phyloP scores from a whole-genome alignment of 2,113 vertebrate genomes.

The Conger conger region DNA sequence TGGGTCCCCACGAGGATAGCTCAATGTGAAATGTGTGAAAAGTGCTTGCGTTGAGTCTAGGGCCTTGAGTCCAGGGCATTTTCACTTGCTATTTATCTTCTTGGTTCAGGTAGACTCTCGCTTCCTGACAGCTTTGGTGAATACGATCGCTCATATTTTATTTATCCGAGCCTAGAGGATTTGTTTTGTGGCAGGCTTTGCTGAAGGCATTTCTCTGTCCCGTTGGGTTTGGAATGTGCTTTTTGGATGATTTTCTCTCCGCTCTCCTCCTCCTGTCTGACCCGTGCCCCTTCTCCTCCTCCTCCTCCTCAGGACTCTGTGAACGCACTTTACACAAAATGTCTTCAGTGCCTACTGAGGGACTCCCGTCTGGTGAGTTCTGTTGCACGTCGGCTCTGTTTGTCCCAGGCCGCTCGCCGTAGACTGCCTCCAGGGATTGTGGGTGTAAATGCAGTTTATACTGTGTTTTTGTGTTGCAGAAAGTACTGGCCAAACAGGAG shows the following conservation, averaged over 20 bases:
- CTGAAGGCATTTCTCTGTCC: neutral
- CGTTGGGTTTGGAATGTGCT: neutral
- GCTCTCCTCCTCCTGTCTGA: neutral
- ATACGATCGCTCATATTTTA: neutral
- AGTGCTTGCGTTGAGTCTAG: too few species aligned
- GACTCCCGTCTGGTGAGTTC: conserved; percentile 88
- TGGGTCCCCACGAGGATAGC: neutral
- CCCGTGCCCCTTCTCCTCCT: neutral
- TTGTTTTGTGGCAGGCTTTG: neutral
- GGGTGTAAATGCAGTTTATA: conserved; percentile 19
- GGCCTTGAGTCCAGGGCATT: neutral
- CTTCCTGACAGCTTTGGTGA: neutral
- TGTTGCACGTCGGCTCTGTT: neutral
- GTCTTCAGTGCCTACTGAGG: conserved; percentile 91
- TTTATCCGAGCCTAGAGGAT: neutral
- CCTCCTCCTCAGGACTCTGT: conserved; percentile 78
- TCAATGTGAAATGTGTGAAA: neutral
- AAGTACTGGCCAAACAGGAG: conserved; percentile 87
- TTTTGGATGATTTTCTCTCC: neutral
- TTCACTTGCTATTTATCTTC: neutral
- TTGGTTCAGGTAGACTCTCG: neutral
- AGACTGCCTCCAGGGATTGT: neutral
- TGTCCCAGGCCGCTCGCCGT: neutral
- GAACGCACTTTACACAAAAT: conserved; percentile 89
- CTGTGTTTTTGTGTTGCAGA: conserved; percentile 64